Evolutionary conservation across 2,888 invertebrate genomes (phyloP), one percentile per base, ranked within the genome.

Genomic region (Leptopilina syphax): DNA sequence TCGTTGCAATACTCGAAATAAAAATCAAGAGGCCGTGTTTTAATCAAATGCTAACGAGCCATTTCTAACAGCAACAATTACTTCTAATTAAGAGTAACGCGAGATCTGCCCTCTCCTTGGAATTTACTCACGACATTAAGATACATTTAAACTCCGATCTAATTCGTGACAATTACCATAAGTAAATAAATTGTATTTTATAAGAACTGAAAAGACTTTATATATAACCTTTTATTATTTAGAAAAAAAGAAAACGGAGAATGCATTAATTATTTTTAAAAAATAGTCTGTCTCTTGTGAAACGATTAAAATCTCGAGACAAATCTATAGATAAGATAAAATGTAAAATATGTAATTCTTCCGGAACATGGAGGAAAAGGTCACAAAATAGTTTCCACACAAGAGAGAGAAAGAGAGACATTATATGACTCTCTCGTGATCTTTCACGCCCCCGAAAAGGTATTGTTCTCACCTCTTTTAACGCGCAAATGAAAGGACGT

Each of bases 321-420:
- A 10, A 44, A 50, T 13, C 1, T 54, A 7, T 44, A n/a, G 50
- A 73, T 57, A 73, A 73, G 54, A 34, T 4, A n/a, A 44, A 8
- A 8, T 57, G 73, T n/a, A 73, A 63, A 57, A 73, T 73, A 57
- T 73, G 73, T 60, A 73, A 73, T 60, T 73, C 57, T 73, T 73
- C 57, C 34, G 57, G 34, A 57, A 57, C 27, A 41, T 12, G n/a
- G 5, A 9, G 27, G 41, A 73, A 60, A 73, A 60, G 73, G 57
- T 73, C 57, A 34, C 3, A 73, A 73, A 73, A 73, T 57, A n/a
- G 41, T 41, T 54, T 73, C 41, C 73, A 41, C 73, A 18, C 34
- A 73, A 57, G 57, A 57, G 34, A 73, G 7, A 9, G 12, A 10
- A 50, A 50, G 50, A 50, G 50, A 50, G 12, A 50, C 10, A 50